Conservation (phyloP, 2,797 vertebrate genomes). For the Typhlichthys subterraneus region DNA sequence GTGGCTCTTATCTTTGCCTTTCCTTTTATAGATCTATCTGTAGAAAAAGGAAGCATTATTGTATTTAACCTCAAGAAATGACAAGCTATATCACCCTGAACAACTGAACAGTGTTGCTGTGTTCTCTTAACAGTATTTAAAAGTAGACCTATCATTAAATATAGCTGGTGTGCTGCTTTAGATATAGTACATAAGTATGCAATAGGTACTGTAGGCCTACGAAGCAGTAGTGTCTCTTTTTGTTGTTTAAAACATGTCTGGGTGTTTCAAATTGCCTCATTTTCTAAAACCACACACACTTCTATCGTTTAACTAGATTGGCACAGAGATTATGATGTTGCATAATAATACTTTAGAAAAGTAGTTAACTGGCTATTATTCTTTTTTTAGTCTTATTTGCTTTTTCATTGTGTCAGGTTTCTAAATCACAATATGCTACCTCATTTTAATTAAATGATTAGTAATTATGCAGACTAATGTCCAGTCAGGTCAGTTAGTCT, state of each 20-base stretch:
- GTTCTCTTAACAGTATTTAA: neutral
- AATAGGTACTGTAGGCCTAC: too few species aligned
- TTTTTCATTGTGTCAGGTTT: neutral
- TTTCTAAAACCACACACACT: too few species aligned
- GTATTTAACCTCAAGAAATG: neutral
- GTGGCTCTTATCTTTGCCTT: neutral
- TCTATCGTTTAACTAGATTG: too few species aligned
- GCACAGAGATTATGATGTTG: neutral
- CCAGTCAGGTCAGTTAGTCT: constrained; percentile 4
- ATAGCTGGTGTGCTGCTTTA: neutral
- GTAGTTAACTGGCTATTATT: constrained; percentile 12
- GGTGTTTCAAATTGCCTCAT: too few species aligned
- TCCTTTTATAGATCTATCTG: constrained; percentile 7
- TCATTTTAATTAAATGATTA: constrained; percentile 23
- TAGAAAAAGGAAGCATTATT: constrained; percentile 9
- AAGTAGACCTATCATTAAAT: neutral
- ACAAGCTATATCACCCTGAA: neutral
- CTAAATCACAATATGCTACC: constrained; percentile 5
- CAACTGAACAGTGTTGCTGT: neutral
- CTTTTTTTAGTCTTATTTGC: neutral
- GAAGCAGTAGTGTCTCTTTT: too few species aligned
- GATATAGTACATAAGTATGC: too few species aligned
- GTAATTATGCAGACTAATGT: constrained; percentile 35
- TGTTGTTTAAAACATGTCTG: too few species aligned
- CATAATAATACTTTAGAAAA: constrained; percentile 13